Evolutionary conservation across 92 coral and sea anemone species (phyloP).

Genomic region (Micromussa lordhowensis): DNA sequence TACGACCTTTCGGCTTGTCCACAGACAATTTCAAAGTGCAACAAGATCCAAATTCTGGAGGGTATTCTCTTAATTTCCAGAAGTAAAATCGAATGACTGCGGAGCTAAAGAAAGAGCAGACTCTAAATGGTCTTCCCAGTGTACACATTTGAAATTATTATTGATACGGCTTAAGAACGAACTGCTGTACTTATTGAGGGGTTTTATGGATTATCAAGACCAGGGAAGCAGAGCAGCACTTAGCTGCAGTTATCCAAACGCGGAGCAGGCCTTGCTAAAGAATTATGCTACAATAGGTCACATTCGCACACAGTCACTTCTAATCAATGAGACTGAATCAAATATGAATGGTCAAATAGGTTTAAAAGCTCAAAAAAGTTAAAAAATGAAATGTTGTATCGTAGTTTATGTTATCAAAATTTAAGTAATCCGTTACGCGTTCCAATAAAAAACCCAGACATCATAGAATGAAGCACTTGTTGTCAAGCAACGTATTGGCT

Average conservation of each 20-base stretch:
- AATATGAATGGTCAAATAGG: neutral
- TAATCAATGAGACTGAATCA: neutral
- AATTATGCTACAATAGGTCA: neutral
- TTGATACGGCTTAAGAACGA: neutral
- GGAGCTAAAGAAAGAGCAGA: neutral
- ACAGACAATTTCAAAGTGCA: constrained; percentile 93
- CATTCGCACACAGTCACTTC: neutral
- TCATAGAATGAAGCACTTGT: neutral
- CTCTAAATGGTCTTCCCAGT: neutral
- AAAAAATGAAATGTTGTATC: neutral
- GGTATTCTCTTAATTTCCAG: constrained; percentile 89
- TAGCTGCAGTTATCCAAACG: neutral
- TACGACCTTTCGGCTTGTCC: constrained; percentile 96
- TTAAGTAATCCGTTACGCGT: neutral
- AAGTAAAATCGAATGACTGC: constrained; percentile 44
- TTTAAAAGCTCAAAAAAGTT: neutral
- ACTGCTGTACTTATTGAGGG: neutral
- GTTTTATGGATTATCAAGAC: neutral
- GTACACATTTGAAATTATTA: neutral
- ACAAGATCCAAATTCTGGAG: constrained; percentile 95
- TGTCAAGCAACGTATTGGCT: neutral
- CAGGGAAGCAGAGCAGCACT: neutral
- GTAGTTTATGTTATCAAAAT: neutral
- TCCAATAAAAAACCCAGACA: neutral
- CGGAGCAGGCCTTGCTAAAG: neutral